A percentile compares a stretch with the other conserved stretches of the same genome.
Evolutionary conservation across 2,113 vertebrate genomes (phyloP).

Genomic region (Pelodiscus sinensis): DNA sequence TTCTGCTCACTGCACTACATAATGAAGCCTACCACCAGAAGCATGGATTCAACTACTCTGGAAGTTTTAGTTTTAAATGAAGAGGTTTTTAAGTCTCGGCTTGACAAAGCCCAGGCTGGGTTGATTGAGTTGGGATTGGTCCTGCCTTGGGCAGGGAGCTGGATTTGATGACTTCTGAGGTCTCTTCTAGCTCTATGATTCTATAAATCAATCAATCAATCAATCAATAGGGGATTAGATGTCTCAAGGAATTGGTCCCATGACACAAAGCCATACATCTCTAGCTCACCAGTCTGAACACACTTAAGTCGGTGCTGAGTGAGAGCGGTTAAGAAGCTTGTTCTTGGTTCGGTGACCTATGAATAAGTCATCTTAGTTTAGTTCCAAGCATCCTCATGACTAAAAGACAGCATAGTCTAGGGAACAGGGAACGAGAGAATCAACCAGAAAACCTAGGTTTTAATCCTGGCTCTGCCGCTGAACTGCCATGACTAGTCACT

Average conservation of each 20-base stretch:
- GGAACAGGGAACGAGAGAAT: neutral
- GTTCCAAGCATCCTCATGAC: neutral
- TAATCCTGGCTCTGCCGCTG: neutral
- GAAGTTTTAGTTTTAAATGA: slow-evolving; percentile 33
- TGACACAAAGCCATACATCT: neutral
- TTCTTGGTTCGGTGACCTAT: neutral
- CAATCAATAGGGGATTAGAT: neutral
- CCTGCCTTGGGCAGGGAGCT: no score
- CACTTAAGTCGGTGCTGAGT: neutral
- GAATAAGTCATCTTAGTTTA: neutral
- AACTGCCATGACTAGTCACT: neutral
- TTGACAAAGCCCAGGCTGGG: no score
- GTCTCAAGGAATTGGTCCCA: slow-evolving; percentile 45
- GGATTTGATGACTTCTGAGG: no score
- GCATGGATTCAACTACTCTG: neutral
- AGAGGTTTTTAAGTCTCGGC: neutral
- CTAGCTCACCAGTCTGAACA: accelerated
- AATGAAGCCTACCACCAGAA: slow-evolving; percentile 53
- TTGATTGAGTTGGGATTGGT: no score
- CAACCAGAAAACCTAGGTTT: neutral
- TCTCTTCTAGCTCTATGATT: no score
- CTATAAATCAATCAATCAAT: no score
- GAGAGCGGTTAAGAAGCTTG: neutral
- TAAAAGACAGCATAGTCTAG: neutral
- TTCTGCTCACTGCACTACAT: neutral